phyloP scores from a whole-genome alignment of 2,888 invertebrate species.

The Pristionchus exspectatus region DNA sequence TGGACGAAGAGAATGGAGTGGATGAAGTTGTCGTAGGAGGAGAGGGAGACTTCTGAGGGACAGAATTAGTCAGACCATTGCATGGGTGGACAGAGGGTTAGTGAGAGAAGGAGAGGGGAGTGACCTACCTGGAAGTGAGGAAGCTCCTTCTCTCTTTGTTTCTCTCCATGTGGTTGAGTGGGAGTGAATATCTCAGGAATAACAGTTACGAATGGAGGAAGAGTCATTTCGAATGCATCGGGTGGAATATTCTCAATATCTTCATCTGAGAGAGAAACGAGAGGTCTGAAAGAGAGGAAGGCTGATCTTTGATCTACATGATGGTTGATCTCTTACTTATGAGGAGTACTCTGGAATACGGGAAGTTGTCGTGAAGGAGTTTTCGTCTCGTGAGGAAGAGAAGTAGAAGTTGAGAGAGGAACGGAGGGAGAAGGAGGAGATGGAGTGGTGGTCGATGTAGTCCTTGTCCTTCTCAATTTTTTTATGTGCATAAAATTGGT shows the following conservation, averaged over 20 bases:
- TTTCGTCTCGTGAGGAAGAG: conserved; percentile 26
- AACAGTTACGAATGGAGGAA: conserved; percentile 76
- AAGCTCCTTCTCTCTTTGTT: conserved; percentile 25
- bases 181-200: conserved; percentile 54
- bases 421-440: conserved; percentile 54
- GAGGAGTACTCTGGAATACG: conserved; percentile 57
- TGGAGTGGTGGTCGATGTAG: conserved; percentile 53
- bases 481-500: too few species aligned
- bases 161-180: not conserved
- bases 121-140: conserved; percentile 42
- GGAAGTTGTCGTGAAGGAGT: conserved; percentile 50
- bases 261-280: conserved; percentile 72
- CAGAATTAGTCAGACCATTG: not conserved
- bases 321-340: conserved; percentile 36
- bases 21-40: not conserved
- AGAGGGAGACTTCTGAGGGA: conserved; percentile 31
- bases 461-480: conserved; percentile 49
- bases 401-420: conserved; percentile 38
- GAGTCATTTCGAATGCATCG: conserved; percentile 75
- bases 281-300: conserved; percentile 60
- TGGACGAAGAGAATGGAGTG: not conserved
- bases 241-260: conserved; percentile 74
- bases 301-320: not conserved
- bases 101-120: not conserved
- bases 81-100: not conserved